Conservation (phyloP, 2,888 invertebrate species). For the Trichopoda pennipes region DNA sequence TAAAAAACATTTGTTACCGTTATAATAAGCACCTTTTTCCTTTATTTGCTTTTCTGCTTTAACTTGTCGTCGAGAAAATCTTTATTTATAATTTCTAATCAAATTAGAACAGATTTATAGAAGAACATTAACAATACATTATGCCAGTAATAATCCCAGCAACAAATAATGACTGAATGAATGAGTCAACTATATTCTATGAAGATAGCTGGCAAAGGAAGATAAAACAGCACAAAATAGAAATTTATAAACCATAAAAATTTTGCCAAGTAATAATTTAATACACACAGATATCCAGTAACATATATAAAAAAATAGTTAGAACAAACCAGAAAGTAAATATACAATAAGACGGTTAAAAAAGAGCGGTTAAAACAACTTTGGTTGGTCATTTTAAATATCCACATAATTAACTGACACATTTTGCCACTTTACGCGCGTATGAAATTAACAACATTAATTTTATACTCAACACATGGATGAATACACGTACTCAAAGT, state of each 20-base stretch:
- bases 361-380: slow-evolving; percentile 49
- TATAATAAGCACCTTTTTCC: slow-evolving; percentile 15
- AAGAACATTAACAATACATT: slow-evolving; percentile 58
- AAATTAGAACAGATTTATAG: slow-evolving; percentile 60
- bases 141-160: slow-evolving; percentile 36
- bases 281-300: not conserved
- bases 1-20: slow-evolving; percentile 37
- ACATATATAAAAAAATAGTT: not conserved
- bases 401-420: slow-evolving; percentile 64
- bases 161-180: slow-evolving; percentile 37
- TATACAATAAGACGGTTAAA: not conserved
- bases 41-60: not conserved
- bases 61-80: not conserved
- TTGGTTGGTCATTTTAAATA: slow-evolving; percentile 61
- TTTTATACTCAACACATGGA: slow-evolving; percentile 22
- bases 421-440: slow-evolving; percentile 64
- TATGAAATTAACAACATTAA: slow-evolving; percentile 60
- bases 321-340: slow-evolving; percentile 11
- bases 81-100: slow-evolving; percentile 59
- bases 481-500: not conserved
- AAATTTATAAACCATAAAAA: slow-evolving; percentile 47
- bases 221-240: slow-evolving; percentile 26
- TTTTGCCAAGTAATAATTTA: slow-evolving; percentile 48
- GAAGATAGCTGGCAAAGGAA: slow-evolving; percentile 1
- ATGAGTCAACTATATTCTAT: slow-evolving; percentile 51